Percentiles rank a stretch among this genome's conserved stretches.
phyloP scores from a whole-genome alignment of 2,888 invertebrate genomes.

The Drosophila multiciliata region DNA sequence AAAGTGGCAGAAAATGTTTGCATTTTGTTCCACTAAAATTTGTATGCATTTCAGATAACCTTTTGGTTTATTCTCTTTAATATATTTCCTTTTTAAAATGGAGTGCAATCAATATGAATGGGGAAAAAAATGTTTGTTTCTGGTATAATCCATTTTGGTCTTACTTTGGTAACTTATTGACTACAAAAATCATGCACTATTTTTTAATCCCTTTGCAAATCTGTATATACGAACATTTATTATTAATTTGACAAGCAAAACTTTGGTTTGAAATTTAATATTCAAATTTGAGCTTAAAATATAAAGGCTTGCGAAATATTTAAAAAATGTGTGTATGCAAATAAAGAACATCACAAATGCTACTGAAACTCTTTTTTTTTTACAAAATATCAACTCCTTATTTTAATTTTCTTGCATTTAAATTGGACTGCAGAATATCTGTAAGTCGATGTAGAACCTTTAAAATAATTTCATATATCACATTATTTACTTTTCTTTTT shows the following conservation, averaged over 20 bases:
- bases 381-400: not conserved
- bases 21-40: conserved; percentile 54
- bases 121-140: not conserved
- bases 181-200: not conserved
- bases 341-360: not conserved
- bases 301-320: not conserved
- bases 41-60: conserved; percentile 56
- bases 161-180: not conserved
- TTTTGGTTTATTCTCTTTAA: conserved; percentile 32
- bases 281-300: not conserved
- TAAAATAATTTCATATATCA: conserved; percentile 7
- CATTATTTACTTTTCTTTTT: conserved; percentile 15
- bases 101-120: not conserved
- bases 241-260: not conserved
- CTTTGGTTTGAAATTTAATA: not conserved
- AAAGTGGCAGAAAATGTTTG: conserved; percentile 40
- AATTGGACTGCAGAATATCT: conserved; percentile 10
- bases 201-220: not conserved
- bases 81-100: not conserved
- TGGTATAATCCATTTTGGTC: not conserved
- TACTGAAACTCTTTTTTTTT: not conserved
- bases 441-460: not conserved
- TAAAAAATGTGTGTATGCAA: not conserved
- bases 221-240: not conserved
- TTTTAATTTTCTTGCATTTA: not conserved